Percentiles rank a stretch among this genome's conserved stretches.
phyloP scores from a whole-genome alignment of 2,888 invertebrate species.

The Steromphala cineraria region DNA sequence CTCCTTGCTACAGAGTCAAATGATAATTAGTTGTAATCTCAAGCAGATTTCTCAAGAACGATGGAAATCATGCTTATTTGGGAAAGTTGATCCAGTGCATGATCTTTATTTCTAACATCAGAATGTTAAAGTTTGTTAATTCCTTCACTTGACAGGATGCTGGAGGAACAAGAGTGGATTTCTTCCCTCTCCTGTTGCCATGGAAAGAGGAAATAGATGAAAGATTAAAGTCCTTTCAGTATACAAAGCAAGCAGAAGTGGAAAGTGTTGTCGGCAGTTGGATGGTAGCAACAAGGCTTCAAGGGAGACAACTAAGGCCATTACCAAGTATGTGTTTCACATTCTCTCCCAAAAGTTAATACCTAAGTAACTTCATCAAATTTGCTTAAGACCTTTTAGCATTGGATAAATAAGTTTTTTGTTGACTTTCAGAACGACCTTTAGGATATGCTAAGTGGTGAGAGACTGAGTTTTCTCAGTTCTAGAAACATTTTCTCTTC shows the following conservation, averaged over 20 bases:
- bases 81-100: not conserved
- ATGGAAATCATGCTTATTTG: no score
- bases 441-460: no score
- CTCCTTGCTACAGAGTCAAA: no score
- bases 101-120: not conserved
- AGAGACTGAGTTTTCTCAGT: no score
- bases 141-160: conserved; percentile 43
- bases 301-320: conserved; percentile 36
- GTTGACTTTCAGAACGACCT: no score
- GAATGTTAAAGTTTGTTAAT: not conserved
- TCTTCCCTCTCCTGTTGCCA: conserved; percentile 46
- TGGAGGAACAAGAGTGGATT: conserved; percentile 59
- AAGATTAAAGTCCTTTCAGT: conserved; percentile 32
- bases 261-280: conserved; percentile 54
- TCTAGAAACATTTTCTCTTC: no score
- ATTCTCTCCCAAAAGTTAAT: not conserved
- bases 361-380: not conserved
- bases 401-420: no score
- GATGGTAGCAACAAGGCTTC: conserved; percentile 54
- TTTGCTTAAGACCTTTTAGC: no score
- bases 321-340: not conserved
- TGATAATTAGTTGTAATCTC: no score
- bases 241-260: conserved; percentile 42
- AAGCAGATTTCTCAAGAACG: no score
- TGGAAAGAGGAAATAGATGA: conserved; percentile 40